phyloP scores from a whole-genome alignment of 2,888 invertebrate genomes.

The Machimus atricapillus region DNA sequence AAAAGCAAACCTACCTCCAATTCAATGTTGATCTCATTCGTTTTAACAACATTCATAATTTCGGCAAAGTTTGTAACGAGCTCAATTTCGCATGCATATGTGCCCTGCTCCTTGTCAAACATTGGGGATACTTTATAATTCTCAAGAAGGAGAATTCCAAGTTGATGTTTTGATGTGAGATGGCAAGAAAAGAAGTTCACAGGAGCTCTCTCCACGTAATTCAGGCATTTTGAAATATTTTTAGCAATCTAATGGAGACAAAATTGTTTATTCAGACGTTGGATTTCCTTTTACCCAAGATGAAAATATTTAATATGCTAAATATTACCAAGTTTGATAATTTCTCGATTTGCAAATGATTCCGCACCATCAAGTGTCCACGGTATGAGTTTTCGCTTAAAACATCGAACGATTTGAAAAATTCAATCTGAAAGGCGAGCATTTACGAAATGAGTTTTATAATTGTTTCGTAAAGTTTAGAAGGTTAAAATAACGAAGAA shows the following conservation, averaged over 20 bases:
- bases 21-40: conserved; percentile 58
- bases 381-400: conserved; percentile 60
- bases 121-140: conserved; percentile 56
- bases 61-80: conserved; percentile 56
- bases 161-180: conserved; percentile 55
- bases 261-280: not conserved
- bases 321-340: conserved; percentile 59
- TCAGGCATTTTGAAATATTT: conserved; percentile 58
- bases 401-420: conserved; percentile 59
- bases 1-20: conserved; percentile 54
- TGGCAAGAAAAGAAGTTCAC: conserved; percentile 58
- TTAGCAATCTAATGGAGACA: conserved; percentile 54
- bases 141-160: conserved; percentile 54
- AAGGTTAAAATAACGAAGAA: not conserved
- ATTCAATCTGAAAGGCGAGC: conserved; percentile 56
- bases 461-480: not conserved
- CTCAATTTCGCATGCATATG: conserved; percentile 59
- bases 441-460: not conserved
- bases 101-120: conserved; percentile 56
- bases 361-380: conserved; percentile 58
- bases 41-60: conserved; percentile 56
- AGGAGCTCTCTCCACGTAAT: conserved; percentile 53
- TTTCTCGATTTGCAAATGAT: conserved; percentile 62
- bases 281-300: not conserved
- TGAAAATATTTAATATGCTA: not conserved